phyloP scores from a whole-genome alignment of 2,113 vertebrate species.

The Centrocercus urophasianus region DNA sequence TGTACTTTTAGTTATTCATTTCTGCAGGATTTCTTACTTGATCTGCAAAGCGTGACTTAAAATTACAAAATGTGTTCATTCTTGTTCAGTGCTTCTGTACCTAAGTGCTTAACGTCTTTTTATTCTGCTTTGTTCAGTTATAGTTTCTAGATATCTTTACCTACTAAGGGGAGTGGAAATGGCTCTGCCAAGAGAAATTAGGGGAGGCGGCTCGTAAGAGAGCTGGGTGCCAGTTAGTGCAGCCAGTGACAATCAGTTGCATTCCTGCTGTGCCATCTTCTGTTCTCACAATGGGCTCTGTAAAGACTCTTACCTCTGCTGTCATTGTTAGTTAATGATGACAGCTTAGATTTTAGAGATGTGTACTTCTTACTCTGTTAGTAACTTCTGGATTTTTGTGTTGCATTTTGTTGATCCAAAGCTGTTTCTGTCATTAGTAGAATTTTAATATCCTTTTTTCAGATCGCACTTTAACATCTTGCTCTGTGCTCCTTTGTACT shows the following conservation, averaged over 20 bases:
- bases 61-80: background rate
- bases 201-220: background rate
- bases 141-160: background rate
- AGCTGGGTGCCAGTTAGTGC: background rate
- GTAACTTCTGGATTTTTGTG: background rate
- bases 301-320: background rate
- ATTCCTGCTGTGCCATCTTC: background rate
- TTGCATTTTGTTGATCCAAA: background rate
- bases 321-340: background rate
- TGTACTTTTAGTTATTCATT: background rate
- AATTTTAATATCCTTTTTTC: background rate
- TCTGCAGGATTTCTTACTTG: background rate
- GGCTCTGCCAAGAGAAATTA: background rate
- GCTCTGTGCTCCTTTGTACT: background rate
- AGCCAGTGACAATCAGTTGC: background rate
- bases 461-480: background rate
- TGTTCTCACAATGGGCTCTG: background rate
- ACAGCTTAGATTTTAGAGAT: background rate
- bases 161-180: background rate
- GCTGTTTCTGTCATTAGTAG: background rate
- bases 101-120: background rate
- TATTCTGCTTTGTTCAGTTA: conserved; percentile 26
- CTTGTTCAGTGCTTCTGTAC: background rate
- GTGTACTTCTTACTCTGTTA: background rate
- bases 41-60: background rate